Conservation (phyloP, 2,888 invertebrate species). For the Atrina japonica region DNA sequence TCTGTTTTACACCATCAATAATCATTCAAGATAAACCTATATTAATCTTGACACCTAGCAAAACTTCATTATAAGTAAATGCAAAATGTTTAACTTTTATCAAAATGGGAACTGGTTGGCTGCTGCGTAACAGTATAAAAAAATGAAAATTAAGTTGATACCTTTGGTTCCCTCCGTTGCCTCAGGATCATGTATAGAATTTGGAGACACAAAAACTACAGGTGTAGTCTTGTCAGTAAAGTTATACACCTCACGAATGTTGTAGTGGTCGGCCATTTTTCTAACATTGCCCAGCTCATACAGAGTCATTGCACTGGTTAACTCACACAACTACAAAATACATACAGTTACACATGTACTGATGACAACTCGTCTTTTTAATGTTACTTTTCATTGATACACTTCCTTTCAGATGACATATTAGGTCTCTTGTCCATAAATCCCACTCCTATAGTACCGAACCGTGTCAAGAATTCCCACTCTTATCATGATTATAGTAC, state of each 20-base stretch:
- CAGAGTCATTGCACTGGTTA: conserved; percentile 70
- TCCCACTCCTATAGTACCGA: background rate
- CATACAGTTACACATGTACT: conserved; percentile 14
- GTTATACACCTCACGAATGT: conserved; percentile 70
- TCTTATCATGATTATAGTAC: too few species aligned
- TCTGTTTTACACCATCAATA: too few species aligned
- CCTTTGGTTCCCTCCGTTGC: conserved; percentile 65
- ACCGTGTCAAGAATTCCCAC: too few species aligned
- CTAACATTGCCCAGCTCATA: conserved; percentile 76
- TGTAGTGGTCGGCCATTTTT: conserved; percentile 67
- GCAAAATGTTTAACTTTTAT: too few species aligned
- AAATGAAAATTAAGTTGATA: too few species aligned
- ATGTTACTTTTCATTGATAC: too few species aligned
- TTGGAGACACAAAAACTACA: conserved; percentile 73
- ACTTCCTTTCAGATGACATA: background rate
- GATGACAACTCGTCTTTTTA: too few species aligned
- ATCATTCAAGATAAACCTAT: too few species aligned
- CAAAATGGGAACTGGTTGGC: too few species aligned
- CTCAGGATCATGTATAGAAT: conserved; percentile 50
- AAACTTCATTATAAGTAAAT: too few species aligned
- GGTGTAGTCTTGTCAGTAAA: conserved; percentile 70
- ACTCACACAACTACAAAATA: conserved; percentile 69
- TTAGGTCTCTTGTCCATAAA: background rate
- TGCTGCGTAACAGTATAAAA: too few species aligned
- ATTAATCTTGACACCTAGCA: too few species aligned